Base-by-base conservation (phyloP, 2,888 invertebrate species). In the Melipona bicolor region DNA sequence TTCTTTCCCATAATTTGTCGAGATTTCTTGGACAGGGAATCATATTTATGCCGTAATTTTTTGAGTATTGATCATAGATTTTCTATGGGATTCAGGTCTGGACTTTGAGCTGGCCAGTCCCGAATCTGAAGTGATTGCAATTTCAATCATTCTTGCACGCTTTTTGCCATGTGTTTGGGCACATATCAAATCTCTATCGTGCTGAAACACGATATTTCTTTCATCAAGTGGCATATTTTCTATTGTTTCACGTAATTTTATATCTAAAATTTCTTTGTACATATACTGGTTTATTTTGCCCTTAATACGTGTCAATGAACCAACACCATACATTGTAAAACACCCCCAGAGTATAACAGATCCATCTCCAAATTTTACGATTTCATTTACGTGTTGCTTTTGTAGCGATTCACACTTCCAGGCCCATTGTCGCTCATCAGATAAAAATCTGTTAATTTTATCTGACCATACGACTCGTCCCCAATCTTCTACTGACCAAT, bases 111-210 rank as follows among this genome's bases (percentile, higher is more conserved):
- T 2, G 56, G 2, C n/a, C 17, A 70, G 5, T 70, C 24, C n/a
- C 19, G 36, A n/a, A 36, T 15, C 1, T 36, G 5, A n/a, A 43
- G 17, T 43, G n/a, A 5, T 56, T 43, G 6, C n/a, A 1, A n/a
- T 36, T 36, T 43, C 9, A 56, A 2, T 2, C 24, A 59, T 4
- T 59, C 56, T 24, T 59, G 24, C 24, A 70, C 4, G 9, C 70
- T 70, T 77, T 61, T 52, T 52, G 21, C 36, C 52, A 17, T 77
- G 36, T 43, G 17, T n/a, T 77, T 64, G 11, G 43, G 36, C n/a
- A n/a, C n/a, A n/a, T n/a, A n/a, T n/a, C n/a, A n/a, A n/a, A 62
- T 19, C 4, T 27, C 62, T 15, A 62, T 62, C 62, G 27, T 27
- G 32, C 17, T 32, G 1, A 19, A 62, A 62, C 19, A 62, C 11